Conservation (phyloP, 1,140 invertebrate species). For the Atta cephalotes region DNA sequence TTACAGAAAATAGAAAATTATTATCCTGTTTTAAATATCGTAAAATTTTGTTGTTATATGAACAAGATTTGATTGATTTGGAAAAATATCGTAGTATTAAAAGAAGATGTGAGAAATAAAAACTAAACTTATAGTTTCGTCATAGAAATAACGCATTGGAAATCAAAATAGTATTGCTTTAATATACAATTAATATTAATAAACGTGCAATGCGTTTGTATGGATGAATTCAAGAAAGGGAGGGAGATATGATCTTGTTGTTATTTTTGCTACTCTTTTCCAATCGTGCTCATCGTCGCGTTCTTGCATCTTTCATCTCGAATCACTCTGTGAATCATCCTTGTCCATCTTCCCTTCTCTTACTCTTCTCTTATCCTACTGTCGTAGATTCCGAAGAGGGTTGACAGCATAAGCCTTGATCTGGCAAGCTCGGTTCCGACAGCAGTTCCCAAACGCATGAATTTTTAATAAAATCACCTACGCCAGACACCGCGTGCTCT, state of each 20-base stretch:
- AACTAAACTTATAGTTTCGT: neutral
- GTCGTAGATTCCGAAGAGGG: conserved; percentile 68
- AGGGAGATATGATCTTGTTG: neutral
- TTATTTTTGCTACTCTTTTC: neutral
- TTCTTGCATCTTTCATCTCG: conserved; percentile 44
- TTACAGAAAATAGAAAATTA: neutral
- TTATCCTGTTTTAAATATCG: neutral
- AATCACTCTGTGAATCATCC: conserved; percentile 41
- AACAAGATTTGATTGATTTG: neutral
- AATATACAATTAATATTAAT: neutral
- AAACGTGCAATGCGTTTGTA: neutral
- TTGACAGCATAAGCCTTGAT: conserved; percentile 75
- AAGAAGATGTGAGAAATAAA: neutral
- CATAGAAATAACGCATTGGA: neutral
- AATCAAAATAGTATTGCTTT: neutral
- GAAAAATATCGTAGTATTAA: neutral
- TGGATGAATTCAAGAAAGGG: neutral
- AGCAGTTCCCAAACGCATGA: conserved; percentile 75
- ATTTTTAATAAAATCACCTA: conserved; percentile 80
- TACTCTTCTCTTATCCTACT: conserved; percentile 39
- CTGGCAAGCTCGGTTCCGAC: conserved; percentile 65
- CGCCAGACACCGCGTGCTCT: conserved; percentile 49
- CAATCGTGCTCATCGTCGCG: conserved; percentile 37
- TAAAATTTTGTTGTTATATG: neutral
- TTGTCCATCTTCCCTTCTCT: conserved; percentile 43